Base-by-base conservation (phyloP, 2,888 invertebrate genomes). In the Onthophagus sagittarius region DNA sequence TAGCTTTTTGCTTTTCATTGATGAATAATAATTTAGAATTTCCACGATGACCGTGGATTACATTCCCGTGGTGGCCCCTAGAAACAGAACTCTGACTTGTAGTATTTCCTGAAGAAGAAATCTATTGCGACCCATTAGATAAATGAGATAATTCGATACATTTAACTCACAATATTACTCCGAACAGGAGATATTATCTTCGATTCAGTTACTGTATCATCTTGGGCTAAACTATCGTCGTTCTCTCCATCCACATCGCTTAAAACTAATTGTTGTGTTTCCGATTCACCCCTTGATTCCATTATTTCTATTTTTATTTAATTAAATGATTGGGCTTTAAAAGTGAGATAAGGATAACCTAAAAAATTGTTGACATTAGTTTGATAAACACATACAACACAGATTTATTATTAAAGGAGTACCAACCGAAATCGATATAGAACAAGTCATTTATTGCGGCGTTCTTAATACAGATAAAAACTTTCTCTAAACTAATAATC, bases 201-300 rank as follows among this genome's bases (percentile, higher is more conserved):
- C 15, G 80, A 81, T 79, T 85, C 85, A 67, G 79, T 80, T 15
- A 81, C 75, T 63, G 78, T 79, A 74, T 85, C 85, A 74, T 84
- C 84, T 77, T 85, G 85, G 64, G 82, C 80, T 67, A 83, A 83
- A 74, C 84, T 85, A 77, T 85, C 85, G 73, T 86, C 86, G 76
- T 85, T 85, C 78, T 85, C 85, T 15, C 84, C 84, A 78, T 86
- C 86, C 7, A 77, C 80, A 79, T 83, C 83, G 77, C 85, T 85
- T 7, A 85, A 84, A 33, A 86, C 86, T 74, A 86, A 78, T 77
- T 86, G 86, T 76, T 86, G 85, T 31, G 86, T 78, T 79, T 86
- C 86, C n/a, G 84, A 84, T 79, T 86, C 85, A 33, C 82, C 83
- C 75, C 83, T 79, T 33, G 85, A 82, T 80, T 86, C 86, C 86